Evolutionary conservation across 1,140 invertebrate genomes (phyloP).

Genomic region (Eriocheir sinensis): DNA sequence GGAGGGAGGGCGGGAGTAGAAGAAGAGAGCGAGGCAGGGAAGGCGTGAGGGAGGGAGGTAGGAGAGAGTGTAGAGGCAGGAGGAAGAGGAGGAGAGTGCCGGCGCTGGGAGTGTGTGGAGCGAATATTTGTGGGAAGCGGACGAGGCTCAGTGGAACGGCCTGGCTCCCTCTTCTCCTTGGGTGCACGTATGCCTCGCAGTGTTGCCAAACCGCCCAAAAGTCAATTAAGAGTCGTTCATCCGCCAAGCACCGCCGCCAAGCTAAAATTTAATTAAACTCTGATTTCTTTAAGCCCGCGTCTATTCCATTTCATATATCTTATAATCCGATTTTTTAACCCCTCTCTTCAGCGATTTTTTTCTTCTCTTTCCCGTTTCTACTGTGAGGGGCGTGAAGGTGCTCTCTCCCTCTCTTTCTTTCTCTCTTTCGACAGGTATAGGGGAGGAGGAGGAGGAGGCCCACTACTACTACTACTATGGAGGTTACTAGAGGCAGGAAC

Average conservation of each 20-base stretch:
- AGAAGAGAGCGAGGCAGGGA: not conserved
- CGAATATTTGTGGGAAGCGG: constrained; percentile 54
- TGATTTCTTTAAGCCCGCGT: constrained; percentile 15
- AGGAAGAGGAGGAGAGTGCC: not conserved
- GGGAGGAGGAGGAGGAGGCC: too few relatives aligned
- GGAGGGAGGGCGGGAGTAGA: not conserved
- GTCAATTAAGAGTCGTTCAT: constrained; percentile 78
- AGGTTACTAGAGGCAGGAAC: too few relatives aligned
- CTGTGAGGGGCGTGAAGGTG: not conserved
- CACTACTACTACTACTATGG: not conserved
- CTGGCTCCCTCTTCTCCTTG: constrained; percentile 68
- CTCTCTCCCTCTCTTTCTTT: too few relatives aligned
- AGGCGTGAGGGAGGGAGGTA: not conserved
- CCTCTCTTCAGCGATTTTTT: constrained; percentile 52
- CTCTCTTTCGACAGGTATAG: too few relatives aligned
- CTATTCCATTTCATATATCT: constrained; percentile 7
- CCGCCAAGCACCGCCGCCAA: constrained; percentile 75
- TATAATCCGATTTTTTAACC: constrained; percentile 15
- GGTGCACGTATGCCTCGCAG: constrained; percentile 77
- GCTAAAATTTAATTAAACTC: constrained; percentile 77
- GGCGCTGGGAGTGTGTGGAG: not conserved
- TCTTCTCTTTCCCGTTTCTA: not conserved
- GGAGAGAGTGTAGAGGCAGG: not conserved
- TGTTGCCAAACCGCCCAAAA: constrained; percentile 77
- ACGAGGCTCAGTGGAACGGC: not conserved